phyloP scores from a whole-genome alignment of 2,113 vertebrate genomes.

The Agapornis roseicollis region DNA sequence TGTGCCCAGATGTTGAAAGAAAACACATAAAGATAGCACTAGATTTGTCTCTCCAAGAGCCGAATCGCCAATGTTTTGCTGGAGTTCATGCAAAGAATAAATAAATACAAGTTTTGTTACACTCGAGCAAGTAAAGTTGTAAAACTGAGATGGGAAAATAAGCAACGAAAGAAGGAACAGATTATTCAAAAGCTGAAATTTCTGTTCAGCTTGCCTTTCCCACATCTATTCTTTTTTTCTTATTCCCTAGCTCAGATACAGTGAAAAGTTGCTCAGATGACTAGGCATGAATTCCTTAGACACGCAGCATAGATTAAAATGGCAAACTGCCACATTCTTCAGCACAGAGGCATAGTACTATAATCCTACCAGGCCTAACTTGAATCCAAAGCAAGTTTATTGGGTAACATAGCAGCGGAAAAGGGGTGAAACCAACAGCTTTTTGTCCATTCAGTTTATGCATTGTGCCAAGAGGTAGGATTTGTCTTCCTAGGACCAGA shows the following conservation, averaged over 20 bases:
- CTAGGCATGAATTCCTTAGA: neutral
- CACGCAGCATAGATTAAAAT: neutral
- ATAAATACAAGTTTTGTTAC: neutral
- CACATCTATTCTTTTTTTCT: neutral
- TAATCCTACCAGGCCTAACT: neutral
- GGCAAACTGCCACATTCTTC: conserved; percentile 10
- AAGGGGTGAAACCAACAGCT: neutral
- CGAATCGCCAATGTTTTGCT: neutral
- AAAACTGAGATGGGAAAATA: neutral
- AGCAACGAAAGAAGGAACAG: neutral
- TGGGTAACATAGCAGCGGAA: neutral
- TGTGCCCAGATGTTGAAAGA: neutral
- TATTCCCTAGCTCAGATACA: neutral
- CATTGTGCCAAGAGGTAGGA: neutral
- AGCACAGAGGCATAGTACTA: neutral
- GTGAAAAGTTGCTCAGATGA: neutral
- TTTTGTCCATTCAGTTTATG: neutral
- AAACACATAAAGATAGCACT: neutral
- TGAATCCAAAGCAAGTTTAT: neutral
- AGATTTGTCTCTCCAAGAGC: neutral
- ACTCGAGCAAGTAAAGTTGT: neutral
- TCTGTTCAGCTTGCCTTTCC: neutral
- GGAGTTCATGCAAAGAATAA: neutral
- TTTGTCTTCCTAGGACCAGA: neutral
- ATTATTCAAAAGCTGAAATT: neutral